Evolutionary conservation across 2,888 invertebrate genomes (phyloP).

Genomic region (Ormyrus rosae): DNA sequence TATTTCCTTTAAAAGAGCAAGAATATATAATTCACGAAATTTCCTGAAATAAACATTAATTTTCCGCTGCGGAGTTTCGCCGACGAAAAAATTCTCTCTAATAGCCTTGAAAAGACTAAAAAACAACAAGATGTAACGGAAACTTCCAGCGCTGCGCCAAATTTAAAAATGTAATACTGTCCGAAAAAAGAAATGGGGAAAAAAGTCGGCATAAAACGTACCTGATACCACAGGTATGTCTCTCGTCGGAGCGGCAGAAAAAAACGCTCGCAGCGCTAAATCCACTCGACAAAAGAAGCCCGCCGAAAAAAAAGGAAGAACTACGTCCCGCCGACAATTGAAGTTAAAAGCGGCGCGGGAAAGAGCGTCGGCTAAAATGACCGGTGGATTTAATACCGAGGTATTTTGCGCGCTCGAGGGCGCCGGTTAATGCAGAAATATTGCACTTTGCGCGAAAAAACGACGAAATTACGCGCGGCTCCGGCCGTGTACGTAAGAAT

Average conservation of each 20-base stretch:
- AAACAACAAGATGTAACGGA: too few relatives aligned
- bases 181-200: background rate
- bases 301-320: too few relatives aligned
- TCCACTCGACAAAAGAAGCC: background rate
- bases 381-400: conserved; percentile 1
- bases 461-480: conserved; percentile 64
- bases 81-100: too few relatives aligned
- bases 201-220: too few relatives aligned
- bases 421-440: conserved; percentile 62
- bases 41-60: too few relatives aligned
- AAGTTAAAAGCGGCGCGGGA: conserved; percentile 38
- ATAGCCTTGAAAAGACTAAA: too few relatives aligned
- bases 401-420: background rate
- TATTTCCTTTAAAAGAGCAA: too few relatives aligned
- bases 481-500: conserved; percentile 27
- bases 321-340: conserved; percentile 20
- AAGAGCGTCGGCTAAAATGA: conserved; percentile 13
- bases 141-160: too few relatives aligned
- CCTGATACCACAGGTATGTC: too few relatives aligned
- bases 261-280: conserved; percentile 3
- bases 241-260: background rate
- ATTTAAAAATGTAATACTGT: background rate
- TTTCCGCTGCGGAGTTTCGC: too few relatives aligned
- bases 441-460: conserved; percentile 55
- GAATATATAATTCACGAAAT: too few relatives aligned